Evolutionary conservation across 2,113 vertebrate genomes (phyloP).

Genomic region (Labeo rohita): DNA sequence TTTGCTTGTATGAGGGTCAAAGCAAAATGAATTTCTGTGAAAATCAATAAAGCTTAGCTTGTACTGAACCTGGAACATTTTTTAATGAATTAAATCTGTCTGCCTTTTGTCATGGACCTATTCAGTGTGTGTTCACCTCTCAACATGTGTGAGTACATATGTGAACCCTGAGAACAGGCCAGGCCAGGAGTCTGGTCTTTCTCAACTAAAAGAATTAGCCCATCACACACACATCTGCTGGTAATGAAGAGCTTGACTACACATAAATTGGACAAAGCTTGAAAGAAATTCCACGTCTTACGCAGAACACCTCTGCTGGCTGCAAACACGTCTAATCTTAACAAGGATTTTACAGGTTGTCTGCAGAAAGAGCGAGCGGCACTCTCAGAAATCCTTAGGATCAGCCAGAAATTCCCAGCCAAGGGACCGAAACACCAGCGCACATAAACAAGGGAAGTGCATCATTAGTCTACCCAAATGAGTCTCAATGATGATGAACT

Average conservation of each 20-base stretch:
- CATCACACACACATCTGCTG: constrained; percentile 53
- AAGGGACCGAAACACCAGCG: constrained; percentile 30
- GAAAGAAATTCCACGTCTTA: constrained; percentile 55
- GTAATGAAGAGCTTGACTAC: constrained; percentile 49
- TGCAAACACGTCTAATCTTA: constrained; percentile 40
- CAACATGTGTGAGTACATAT: constrained; percentile 31
- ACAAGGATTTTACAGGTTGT: constrained; percentile 30
- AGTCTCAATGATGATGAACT: constrained; percentile 45
- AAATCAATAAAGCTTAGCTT: background rate
- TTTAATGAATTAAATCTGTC: constrained; percentile 11
- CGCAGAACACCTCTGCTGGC: constrained; percentile 46
- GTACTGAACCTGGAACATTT: background rate
- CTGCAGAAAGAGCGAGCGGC: constrained; percentile 2
- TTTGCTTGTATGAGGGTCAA: background rate
- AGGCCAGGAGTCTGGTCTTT: constrained; percentile 41
- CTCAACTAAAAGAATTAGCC: constrained; percentile 41
- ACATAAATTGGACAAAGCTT: constrained; percentile 57
- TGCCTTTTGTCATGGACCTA: background rate
- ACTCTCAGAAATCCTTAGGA: constrained; percentile 29
- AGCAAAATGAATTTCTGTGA: constrained; percentile 1
- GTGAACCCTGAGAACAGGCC: constrained; percentile 23
- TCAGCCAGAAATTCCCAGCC: constrained; percentile 40
- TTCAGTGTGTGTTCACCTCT: constrained; percentile 42
- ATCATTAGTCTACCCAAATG: constrained; percentile 53
- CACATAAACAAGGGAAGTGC: constrained; percentile 52